Base-by-base conservation (phyloP, 2,797 vertebrate genomes). In the Ateles fusciceps region DNA sequence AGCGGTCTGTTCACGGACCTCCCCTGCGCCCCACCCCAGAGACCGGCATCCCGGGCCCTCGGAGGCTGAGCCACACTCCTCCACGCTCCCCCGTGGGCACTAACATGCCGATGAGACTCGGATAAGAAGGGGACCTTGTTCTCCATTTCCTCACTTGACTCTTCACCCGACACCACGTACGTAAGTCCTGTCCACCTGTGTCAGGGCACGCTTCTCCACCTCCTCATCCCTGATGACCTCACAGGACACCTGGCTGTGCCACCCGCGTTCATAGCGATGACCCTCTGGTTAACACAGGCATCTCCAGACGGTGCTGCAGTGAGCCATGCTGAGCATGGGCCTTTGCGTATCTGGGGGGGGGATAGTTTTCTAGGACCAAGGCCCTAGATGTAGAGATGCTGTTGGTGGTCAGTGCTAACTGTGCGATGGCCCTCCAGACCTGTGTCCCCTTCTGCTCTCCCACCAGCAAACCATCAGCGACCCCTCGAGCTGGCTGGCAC, bases 71-170 rank as follows among this genome's bases (percentile, higher is more conserved):
- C 68, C 6, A 42, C 55, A 4, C n/a, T 2, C 36, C 50, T 2
- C 59, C 7, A 7, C 85, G 7, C 33, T 39, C 7, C 21, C 21
- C 1, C 5, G 0, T 0, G 22, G 57, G 57, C 7, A 5, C 84
- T 91, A 0, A 42, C 15, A 17, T 36, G 57, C 75, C 9, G 4
- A 22, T 68, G 6, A 33, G 57, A 36, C 79, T 33, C 13, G 59
- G 79, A 22, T 80, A 21, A 79, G 75, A 68, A 48, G 22, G 19
- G 52, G 91, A 50, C n/a, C 59, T 68, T 28, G 9, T 19, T 44
- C 19, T 17, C 89, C 68, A 0, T 22, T 33, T 33, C 21, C 68
- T 79, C 26, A 48, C n/a, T 36, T 9, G 71, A 2, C n/a, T 52
- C 59, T 85, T 46, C 68, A 24, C 79, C 39, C 0, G 46, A 1